Percentiles rank a stretch among this genome's conserved stretches.
Evolutionary conservation across 1,140 invertebrate species (phyloP).

Genomic region (Zaprionus africanus): DNA sequence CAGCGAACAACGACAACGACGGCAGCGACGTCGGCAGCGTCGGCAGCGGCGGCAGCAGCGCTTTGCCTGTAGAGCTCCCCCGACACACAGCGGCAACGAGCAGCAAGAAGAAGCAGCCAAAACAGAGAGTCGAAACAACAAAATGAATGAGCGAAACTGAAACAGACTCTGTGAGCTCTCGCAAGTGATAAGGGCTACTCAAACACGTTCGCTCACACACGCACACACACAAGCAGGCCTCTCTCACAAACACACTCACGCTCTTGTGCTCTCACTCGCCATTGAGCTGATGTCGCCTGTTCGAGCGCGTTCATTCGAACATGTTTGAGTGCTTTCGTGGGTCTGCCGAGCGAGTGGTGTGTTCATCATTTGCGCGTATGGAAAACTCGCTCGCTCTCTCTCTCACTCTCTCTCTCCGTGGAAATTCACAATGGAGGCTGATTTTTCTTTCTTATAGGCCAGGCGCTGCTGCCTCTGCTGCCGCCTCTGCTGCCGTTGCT

Average conservation of each 20-base stretch:
- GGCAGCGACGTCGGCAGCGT: neutral
- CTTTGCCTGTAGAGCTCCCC: slow-evolving; percentile 53
- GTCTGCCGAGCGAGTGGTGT: slow-evolving; percentile 2
- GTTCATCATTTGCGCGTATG: slow-evolving; percentile 67
- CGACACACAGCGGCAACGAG: slow-evolving; percentile 16
- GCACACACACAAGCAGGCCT: neutral
- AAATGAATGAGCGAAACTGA: slow-evolving; percentile 63
- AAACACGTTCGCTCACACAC: slow-evolving; percentile 8
- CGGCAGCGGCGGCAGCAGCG: slow-evolving; percentile 32
- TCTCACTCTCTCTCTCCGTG: slow-evolving; percentile 32
- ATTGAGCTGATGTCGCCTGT: slow-evolving; percentile 16
- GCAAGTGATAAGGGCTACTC: slow-evolving; percentile 44
- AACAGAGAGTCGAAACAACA: slow-evolving; percentile 63
- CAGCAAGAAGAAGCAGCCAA: slow-evolving; percentile 63
- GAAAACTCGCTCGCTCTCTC: slow-evolving; percentile 56
- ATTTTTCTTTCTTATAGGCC: slow-evolving; percentile 78
- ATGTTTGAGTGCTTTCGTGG: slow-evolving; percentile 42
- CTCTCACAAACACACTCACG: slow-evolving; percentile 8
- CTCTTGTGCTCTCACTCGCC: slow-evolving; percentile 8
- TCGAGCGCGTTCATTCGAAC: slow-evolving; percentile 31
- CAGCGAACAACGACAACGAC: slow-evolving; percentile 21
- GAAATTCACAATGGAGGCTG: slow-evolving; percentile 83
- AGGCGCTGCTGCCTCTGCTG: slow-evolving; percentile 12
- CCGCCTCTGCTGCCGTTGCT: slow-evolving; percentile 11
- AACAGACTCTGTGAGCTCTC: slow-evolving; percentile 51